A percentile compares a stretch with the other conserved stretches of the same genome.
These are phyloP conservation scores for Aurelia aurita complex sp. Pacific DNA, from an alignment of 30 jellyfish, hydroid and myxozoan genomes.

Conservation along the genomic window DNA sequence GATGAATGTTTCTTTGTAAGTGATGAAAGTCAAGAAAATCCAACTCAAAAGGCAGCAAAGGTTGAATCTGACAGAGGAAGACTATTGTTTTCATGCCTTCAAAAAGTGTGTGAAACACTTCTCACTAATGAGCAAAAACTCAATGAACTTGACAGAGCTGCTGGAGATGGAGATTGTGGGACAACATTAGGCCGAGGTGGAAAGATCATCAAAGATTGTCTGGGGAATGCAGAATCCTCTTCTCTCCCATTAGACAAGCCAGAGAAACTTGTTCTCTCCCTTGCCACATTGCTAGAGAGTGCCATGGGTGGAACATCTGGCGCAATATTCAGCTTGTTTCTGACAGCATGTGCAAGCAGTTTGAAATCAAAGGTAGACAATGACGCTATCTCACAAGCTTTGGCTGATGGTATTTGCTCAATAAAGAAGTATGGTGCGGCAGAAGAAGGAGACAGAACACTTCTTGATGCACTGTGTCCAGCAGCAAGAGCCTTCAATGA, in stretches of 20 bases:
- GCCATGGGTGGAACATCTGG: conserved; percentile 99
- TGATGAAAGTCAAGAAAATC: neutral
- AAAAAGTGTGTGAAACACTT: conserved; percentile 53
- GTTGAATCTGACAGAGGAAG: conserved; percentile 48
- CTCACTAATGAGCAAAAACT: conserved; percentile 63
- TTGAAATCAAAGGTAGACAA: conserved; percentile 9
- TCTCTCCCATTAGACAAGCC: conserved; percentile 53
- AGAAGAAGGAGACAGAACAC: conserved; percentile 96
- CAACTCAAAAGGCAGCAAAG: neutral
- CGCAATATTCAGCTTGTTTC: conserved; percentile 75
- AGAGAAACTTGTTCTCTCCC: conserved; percentile 38
- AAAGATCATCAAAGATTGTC: conserved; percentile 34
- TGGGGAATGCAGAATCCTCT: conserved; percentile 30
- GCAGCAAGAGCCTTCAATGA: conserved; percentile 45
- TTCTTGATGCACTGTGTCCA: conserved; percentile 88
- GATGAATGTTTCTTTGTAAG: conserved; percentile 4
- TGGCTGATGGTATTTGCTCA: conserved; percentile 52
- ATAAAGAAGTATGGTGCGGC: conserved; percentile 93
- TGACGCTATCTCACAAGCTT: conserved; percentile 23
- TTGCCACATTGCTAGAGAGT: conserved; percentile 67
- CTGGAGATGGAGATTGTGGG: conserved; percentile 99
- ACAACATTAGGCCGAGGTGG: conserved; percentile 94
- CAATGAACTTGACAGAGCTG: conserved; percentile 88
- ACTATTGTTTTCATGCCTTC: conserved; percentile 24
- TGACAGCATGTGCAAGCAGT: conserved; percentile 43